Percentiles rank a stretch among this genome's conserved stretches.
These are phyloP conservation scores for Mareca strepera DNA, from an alignment of 2,797 vertebrate species.

Conservation along the genomic window DNA sequence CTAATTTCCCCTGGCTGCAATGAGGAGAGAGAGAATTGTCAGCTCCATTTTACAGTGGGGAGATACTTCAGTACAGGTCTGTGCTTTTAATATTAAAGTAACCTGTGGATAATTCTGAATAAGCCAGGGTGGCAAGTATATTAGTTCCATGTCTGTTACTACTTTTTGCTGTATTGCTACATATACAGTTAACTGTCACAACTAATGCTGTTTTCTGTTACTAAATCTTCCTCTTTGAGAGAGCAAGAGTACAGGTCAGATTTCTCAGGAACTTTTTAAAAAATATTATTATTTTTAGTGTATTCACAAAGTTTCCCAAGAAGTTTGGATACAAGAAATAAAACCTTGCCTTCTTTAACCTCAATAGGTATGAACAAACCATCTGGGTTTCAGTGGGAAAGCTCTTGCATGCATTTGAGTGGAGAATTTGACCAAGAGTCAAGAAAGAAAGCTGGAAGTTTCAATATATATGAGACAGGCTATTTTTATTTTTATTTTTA, in stretches of 20 bases:
- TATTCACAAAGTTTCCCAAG: no score
- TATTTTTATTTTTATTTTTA: background rate
- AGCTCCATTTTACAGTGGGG: background rate
- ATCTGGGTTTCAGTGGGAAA: background rate
- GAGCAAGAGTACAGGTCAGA: background rate
- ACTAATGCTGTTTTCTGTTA: background rate
- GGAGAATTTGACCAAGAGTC: background rate
- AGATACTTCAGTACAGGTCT: background rate
- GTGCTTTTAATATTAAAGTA: background rate
- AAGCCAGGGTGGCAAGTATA: background rate
- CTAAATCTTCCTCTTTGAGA: background rate
- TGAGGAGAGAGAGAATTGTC: background rate
- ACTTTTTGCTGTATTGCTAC: background rate
- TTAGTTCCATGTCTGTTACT: background rate
- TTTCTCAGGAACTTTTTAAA: background rate
- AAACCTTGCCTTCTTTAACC: background rate
- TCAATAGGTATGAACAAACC: background rate
- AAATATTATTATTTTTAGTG: no score
- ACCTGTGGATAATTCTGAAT: background rate
- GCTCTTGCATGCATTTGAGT: background rate
- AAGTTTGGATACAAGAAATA: background rate
- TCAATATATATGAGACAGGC: background rate
- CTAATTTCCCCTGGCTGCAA: background rate
- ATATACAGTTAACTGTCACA: background rate
- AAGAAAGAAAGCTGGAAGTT: background rate